These are phyloP conservation scores for Ibycter americanus DNA, from an alignment of 2,797 vertebrate species.

Conservation along the genomic window DNA sequence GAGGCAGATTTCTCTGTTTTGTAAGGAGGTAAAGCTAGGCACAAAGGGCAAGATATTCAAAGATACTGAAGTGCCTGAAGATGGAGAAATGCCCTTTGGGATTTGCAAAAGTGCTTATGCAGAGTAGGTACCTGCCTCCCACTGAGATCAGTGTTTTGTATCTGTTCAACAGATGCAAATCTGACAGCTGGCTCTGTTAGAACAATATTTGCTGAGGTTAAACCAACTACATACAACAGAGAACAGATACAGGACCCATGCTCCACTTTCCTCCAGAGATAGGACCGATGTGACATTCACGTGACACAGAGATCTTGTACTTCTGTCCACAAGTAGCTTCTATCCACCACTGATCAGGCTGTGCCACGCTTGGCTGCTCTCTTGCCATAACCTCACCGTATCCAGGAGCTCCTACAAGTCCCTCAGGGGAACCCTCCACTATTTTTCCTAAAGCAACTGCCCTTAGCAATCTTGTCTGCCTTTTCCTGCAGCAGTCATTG, in stretches of 20 bases:
- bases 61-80: constrained; percentile 50
- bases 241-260: background rate
- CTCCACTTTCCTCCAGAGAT: background rate
- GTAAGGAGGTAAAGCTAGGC: constrained; percentile 37
- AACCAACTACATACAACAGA: background rate
- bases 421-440: background rate
- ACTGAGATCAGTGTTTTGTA: constrained; percentile 67
- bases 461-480: background rate
- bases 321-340: background rate
- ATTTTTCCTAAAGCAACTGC: background rate
- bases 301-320: background rate
- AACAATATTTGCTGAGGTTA: constrained; percentile 57
- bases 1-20: constrained; percentile 34
- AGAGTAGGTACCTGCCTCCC: constrained; percentile 57
- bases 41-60: constrained; percentile 65
- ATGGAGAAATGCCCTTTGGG: constrained; percentile 54
- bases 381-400: background rate
- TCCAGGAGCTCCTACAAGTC: background rate
- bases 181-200: constrained; percentile 64
- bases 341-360: rapidly evolving
- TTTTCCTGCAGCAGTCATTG: background rate
- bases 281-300: background rate
- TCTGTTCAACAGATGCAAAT: constrained; percentile 66
- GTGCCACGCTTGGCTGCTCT: background rate
- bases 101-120: constrained; percentile 60